These are phyloP conservation scores for Cerastis leucographa DNA, from an alignment of 2,888 invertebrate genomes.

Conservation along the genomic window DNA sequence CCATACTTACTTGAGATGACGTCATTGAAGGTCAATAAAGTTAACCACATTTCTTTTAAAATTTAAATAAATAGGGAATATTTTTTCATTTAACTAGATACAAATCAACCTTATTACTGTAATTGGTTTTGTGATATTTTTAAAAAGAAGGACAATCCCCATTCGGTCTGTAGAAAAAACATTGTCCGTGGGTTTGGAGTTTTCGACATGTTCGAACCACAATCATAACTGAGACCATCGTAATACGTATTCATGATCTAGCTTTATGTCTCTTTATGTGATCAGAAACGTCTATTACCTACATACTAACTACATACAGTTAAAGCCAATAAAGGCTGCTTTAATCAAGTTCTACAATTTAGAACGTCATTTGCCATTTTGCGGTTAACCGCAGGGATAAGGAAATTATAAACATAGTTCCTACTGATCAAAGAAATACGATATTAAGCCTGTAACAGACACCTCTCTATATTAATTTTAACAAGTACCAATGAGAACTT, in stretches of 20 bases:
- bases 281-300: background rate
- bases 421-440: constrained; percentile 34
- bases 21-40: no score
- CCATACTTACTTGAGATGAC: no score
- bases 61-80: no score
- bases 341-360: constrained; percentile 21
- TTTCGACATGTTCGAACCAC: background rate
- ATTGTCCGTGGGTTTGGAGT: no score
- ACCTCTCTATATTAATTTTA: constrained; percentile 28
- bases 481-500: constrained; percentile 39
- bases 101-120: no score
- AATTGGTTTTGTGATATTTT: no score
- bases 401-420: constrained; percentile 18
- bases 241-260: background rate
- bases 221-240: background rate
- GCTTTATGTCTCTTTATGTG: background rate
- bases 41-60: no score
- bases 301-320: background rate
- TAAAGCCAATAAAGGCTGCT: constrained; percentile 12
- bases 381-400: constrained; percentile 23
- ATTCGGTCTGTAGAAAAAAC: no score
- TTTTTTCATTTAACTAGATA: no score
- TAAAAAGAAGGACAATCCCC: no score
- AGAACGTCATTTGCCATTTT: constrained; percentile 28
- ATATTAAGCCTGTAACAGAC: constrained; percentile 39